Base-by-base conservation (phyloP, 2,888 invertebrate genomes). In the Phoenoteleia sp. region DNA sequence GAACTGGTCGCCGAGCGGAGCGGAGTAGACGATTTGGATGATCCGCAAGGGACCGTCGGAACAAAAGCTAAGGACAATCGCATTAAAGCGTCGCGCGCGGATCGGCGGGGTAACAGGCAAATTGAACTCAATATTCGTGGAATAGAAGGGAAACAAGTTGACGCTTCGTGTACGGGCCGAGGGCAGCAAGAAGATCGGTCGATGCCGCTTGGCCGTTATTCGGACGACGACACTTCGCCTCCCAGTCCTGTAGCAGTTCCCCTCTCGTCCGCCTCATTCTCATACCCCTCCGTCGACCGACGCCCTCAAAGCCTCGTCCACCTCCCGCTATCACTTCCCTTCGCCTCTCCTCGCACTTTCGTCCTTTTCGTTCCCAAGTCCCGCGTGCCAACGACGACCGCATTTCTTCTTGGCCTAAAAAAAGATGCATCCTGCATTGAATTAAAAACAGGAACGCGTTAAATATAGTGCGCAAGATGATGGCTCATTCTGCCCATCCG, bases 171-270 rank as follows among this genome's bases (percentile, higher is more conserved):
- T 85, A 87, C 82, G 89, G 90, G 90, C 90, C 88, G 91, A 91
- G 91, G 91, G 91, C 91, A 89, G 91, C 91, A 90, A 91, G 92
- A 92, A 91, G 92, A 92, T 93, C 94, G 93, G 94, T 93, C 93
- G 93, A 93, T 93, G 93, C 93, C 92, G 93, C 92, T 91, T 91
- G 93, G 93, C 93, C 93, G 93, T 93, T 94, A 94, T 94, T 94
- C 93, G 93, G 93, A 93, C 93, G 93, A 94, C 93, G 93, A 94
- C 93, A 94, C 93, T 93, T 93, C 92, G 92, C 93, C 92, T 91
- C 92, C 92, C 92, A 89, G 91, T 90, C 90, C 90, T 89, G 90
- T 83, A 81, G 88, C 87, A 86, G 87, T 87, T 89, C 89, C 81
- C 79, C 75, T 81, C 81, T 67, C 79, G 82, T 79, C 75, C 81